phyloP scores from a whole-genome alignment of 2,797 vertebrate species.

The Glyptemys insculpta region DNA sequence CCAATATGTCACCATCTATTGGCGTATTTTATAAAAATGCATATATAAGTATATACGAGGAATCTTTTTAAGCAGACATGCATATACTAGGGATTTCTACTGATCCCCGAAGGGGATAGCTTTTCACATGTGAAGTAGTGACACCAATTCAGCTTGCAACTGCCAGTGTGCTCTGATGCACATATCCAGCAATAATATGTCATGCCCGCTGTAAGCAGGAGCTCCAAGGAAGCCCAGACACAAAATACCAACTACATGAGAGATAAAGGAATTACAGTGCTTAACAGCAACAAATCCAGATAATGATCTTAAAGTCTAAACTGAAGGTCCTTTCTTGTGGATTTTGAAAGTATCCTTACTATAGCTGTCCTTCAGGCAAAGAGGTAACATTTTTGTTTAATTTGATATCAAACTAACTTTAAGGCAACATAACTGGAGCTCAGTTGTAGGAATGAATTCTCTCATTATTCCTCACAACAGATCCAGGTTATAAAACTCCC shows the following conservation, averaged over 20 bases:
- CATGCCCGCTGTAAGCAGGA: neutral
- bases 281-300: neutral
- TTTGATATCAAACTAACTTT: neutral
- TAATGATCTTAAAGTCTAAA: neutral
- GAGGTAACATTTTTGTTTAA: neutral
- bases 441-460: neutral
- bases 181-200: neutral
- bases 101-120: neutral
- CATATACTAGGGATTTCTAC: neutral
- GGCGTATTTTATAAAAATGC: neutral
- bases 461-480: too few relatives aligned
- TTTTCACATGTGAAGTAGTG: neutral
- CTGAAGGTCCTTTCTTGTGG: neutral
- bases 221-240: neutral
- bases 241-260: neutral
- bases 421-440: neutral
- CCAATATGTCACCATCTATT: neutral
- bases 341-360: neutral
- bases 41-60: neutral
- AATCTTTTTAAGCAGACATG: neutral
- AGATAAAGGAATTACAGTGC: neutral
- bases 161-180: neutral
- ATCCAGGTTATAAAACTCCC: too few relatives aligned
- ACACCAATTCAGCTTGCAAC: neutral
- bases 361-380: neutral